A percentile compares a stretch with the other conserved stretches of the same genome.
Conservation (phyloP, 1,140 invertebrate genomes). For the Diachasma alloeum region DNA sequence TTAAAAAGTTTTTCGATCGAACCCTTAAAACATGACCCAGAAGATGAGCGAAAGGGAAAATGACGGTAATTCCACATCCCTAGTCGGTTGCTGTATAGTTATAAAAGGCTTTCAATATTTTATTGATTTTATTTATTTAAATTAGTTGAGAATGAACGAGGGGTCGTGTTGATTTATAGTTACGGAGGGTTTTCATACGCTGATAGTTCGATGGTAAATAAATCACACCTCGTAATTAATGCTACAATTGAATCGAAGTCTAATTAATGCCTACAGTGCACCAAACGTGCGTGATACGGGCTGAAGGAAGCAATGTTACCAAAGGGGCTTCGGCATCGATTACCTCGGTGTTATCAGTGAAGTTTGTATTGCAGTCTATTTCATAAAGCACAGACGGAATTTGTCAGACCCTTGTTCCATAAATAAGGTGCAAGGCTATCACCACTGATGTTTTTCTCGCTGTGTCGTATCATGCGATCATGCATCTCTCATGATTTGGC, state of each 20-base stretch:
- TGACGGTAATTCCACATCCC: no score
- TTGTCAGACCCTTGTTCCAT: background rate
- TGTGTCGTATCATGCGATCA: background rate
- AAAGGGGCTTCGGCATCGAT: background rate
- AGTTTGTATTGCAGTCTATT: background rate
- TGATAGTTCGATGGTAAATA: background rate
- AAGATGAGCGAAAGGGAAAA: no score
- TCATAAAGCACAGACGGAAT: background rate
- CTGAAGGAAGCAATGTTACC: background rate
- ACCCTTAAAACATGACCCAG: no score
- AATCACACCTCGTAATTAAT: constrained; percentile 22
- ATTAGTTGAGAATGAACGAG: background rate
- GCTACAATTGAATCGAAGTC: constrained; percentile 15
- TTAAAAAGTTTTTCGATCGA: no score
- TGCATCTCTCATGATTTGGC: no score
- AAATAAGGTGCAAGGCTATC: background rate
- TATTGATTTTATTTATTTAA: background rate
- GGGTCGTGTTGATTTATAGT: background rate
- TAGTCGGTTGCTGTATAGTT: no score
- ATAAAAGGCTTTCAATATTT: constrained; percentile 1
- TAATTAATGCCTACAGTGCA: constrained; percentile 19
- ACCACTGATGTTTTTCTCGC: background rate
- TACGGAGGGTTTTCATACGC: background rate
- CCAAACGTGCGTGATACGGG: background rate
- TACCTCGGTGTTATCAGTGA: background rate